Conservation (phyloP, 1,140 invertebrate genomes). For the Heterodera schachtii region DNA sequence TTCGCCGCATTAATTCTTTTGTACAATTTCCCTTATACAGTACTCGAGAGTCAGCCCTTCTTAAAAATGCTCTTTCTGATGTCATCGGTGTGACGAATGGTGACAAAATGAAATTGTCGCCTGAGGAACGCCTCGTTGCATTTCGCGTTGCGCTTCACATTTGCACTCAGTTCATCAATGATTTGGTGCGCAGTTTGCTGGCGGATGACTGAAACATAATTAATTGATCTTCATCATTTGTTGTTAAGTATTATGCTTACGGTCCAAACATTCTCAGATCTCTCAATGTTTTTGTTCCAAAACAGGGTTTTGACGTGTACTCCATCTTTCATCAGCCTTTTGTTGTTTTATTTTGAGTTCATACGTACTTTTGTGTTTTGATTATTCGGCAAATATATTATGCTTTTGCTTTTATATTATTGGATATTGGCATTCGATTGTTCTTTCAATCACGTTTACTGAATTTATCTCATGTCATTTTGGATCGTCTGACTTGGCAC, state of each 20-base stretch:
- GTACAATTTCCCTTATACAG: background rate
- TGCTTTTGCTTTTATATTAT: too few species aligned
- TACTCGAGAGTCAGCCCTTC: slow-evolving; percentile 8
- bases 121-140: background rate
- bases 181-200: background rate
- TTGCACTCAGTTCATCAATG: background rate
- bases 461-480: too few species aligned
- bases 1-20: background rate
- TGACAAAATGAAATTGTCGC: background rate
- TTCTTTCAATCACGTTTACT: too few species aligned
- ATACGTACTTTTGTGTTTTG: too few species aligned
- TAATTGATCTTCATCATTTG: background rate
- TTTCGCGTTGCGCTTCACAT: background rate
- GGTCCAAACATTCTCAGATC: background rate
- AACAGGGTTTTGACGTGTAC: too few species aligned
- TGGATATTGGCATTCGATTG: too few species aligned
- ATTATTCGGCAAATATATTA: too few species aligned
- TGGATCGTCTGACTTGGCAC: too few species aligned
- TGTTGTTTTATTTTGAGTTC: too few species aligned
- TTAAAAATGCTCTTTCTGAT: background rate
- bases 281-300: too few species aligned
- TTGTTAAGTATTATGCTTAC: background rate
- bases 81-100: background rate
- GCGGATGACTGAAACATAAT: background rate
- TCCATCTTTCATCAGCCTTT: too few species aligned